Percentiles rank a stretch among this genome's conserved stretches.
phyloP scores from a whole-genome alignment of 1,140 invertebrate genomes.

The Aethina tumida region DNA sequence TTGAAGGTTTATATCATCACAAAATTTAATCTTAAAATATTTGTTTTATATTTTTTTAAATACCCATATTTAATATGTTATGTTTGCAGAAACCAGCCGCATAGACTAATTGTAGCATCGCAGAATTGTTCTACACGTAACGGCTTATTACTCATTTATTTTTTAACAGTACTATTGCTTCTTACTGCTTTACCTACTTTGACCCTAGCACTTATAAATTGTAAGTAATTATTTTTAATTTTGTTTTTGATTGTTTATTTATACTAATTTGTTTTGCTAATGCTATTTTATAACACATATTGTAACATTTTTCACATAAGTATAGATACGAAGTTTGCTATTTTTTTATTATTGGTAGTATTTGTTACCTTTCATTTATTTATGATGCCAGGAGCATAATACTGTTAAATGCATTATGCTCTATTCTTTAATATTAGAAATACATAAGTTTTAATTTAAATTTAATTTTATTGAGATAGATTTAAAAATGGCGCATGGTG shows the following conservation, averaged over 20 bases:
- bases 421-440: too few relatives aligned
- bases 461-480: too few relatives aligned
- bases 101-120: slow-evolving; percentile 35
- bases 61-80: slow-evolving; percentile 31
- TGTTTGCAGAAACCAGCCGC: slow-evolving; percentile 34
- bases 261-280: slow-evolving; percentile 2
- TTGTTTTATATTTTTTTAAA: slow-evolving; percentile 22
- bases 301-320: too few relatives aligned
- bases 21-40: slow-evolving; percentile 15
- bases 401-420: too few relatives aligned
- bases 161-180: slow-evolving; percentile 21
- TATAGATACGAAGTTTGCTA: too few relatives aligned
- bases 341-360: too few relatives aligned
- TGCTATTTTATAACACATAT: too few relatives aligned
- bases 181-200: slow-evolving; percentile 15
- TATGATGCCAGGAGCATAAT: too few relatives aligned
- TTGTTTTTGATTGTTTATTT: slow-evolving; percentile 3
- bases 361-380: too few relatives aligned
- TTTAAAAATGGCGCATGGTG: too few relatives aligned
- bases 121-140: slow-evolving; percentile 32
- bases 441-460: too few relatives aligned
- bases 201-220: slow-evolving; percentile 16
- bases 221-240: slow-evolving; percentile 22
- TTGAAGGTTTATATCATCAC: slow-evolving; percentile 4
- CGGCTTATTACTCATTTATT: slow-evolving; percentile 18